Base-by-base conservation (phyloP, 92 coral and sea anemone genomes). In the Phenganax subtilis region DNA sequence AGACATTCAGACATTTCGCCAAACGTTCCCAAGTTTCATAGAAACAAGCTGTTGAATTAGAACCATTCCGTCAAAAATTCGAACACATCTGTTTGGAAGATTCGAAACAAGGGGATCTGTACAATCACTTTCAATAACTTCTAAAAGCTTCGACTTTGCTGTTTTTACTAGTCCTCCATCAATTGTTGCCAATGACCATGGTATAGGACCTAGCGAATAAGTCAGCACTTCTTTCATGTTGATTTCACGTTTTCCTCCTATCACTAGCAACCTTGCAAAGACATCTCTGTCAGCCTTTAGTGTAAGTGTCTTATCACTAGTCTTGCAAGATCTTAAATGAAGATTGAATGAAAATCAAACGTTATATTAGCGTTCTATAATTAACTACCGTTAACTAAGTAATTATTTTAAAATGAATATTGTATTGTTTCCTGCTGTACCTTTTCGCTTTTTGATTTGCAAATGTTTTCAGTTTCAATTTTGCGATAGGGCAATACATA, bases 401-500 rank as follows among this genome's bases (percentile, higher is more conserved):
- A 20, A 20, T 20, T 20, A 20, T 20, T 20, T 20, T 20, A 20
- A 20, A 20, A 20, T 20, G 0, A 20, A 20, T 20, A 20, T 20
- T 20, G 25, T 20, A 20, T 20, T 20, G 25, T 20, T 20, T 20
- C 25, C 25, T 20, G 25, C 25, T 20, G 25, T 20, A 20, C 37
- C 3, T 71, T 14, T 71, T 71, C 11, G 54, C 76, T 71, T 71
- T 71, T 37, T 30, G 76, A 1, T 63, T 47, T 17, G 85, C 59
- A 25, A 86, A 86, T 55, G 83, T 82, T 85, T 55, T 75, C 55
- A 75, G 82, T 76, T 86, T 82, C 69, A 82, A 71, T 65, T 61
- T 83, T 54, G 82, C 72, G 54, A 86, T 52, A 51, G 89, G 83
- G 71, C 75, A 85, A 85, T 72, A 86, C 60, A 86, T 59, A 51